Conservation (phyloP, 2,797 vertebrate genomes). For the Enteromius anoplus region DNA sequence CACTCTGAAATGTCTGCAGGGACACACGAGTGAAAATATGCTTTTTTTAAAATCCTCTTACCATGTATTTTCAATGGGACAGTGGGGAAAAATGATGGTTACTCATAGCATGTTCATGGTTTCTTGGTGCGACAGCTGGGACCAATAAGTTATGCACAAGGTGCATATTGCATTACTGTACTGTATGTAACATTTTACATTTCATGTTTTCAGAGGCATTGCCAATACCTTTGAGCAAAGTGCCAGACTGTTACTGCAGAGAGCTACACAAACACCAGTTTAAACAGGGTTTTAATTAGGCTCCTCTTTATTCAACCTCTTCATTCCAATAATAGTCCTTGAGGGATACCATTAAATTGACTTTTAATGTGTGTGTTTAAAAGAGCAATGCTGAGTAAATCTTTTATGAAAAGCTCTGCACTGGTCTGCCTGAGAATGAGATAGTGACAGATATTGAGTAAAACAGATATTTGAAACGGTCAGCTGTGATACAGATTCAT, state of each 20-base stretch:
- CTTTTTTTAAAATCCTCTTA: neutral
- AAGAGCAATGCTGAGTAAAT: slow-evolving; percentile 34
- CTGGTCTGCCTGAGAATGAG: neutral
- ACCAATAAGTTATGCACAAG: neutral
- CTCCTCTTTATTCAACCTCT: slow-evolving; percentile 35
- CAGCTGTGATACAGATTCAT: slow-evolving; percentile 23
- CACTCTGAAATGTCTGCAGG: neutral
- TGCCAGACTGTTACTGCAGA: slow-evolving; percentile 12
- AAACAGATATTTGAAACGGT: slow-evolving; percentile 1
- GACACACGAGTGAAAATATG: neutral
- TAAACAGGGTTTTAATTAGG: slow-evolving; percentile 49
- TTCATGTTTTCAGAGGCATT: slow-evolving; percentile 30
- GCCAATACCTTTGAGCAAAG: slow-evolving; percentile 19
- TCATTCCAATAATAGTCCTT: slow-evolving; percentile 45
- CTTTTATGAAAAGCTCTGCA: slow-evolving; percentile 21
- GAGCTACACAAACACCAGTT: slow-evolving; percentile 38
- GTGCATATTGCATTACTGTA: neutral
- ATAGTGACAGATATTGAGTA: slow-evolving; percentile 22
- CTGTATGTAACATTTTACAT: neutral
- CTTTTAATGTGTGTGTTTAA: slow-evolving; percentile 50
- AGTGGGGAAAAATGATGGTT: neutral
- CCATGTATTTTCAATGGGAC: neutral
- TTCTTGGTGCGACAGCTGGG: neutral
- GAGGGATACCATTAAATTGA: slow-evolving; percentile 46
- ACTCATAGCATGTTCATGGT: neutral